Evolutionary conservation across 2,113 vertebrate genomes (phyloP), one percentile per base, ranked within the genome.

Genomic region (Oncorhynchus tshawytscha): DNA sequence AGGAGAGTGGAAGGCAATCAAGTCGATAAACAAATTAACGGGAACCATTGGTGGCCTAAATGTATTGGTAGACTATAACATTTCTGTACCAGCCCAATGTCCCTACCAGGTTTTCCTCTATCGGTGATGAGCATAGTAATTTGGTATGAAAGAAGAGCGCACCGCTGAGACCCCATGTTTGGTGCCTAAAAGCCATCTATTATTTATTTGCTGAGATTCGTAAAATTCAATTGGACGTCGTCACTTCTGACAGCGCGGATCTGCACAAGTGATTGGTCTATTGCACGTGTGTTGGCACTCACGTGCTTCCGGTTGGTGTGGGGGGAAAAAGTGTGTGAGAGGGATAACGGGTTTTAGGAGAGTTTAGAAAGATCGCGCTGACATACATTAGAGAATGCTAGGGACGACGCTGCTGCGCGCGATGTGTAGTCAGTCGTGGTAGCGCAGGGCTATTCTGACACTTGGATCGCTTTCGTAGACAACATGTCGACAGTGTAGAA

Each of bases 281-380:
- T 78, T 75, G 92, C 94, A 92, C 94, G 93, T 93, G 95, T 94
- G 94, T 89, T 85, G 89, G 86, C 81, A 89, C 94, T 95, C 95
- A 96, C 94, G 95, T 95, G 96, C 95, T 96, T 96, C 96, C 95
- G 95, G 94, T 91, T 84, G 89, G 88, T 92, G 92, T 93, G 87
- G 27, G 27, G 27, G 88, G 85, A 88, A 87, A 91, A 83, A 93
- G 92, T 84, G 71, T 91, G 91, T 86, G 92, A 67, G 79, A 91
- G 90, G 89, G 90, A 88, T 90, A 88, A 93, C 90, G 94, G 93
- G 92, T 93, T 92, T 94, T 94, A 90, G 93, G 93, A 93, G 95
- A 95, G 94, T 95, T 95, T 94, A 90, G 93, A 88, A 93, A 91
- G 94, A 93, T 91, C 88, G 92, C 86, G 92, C 92, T 93, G 95